A percentile compares a stretch with the other conserved stretches of the same genome.
Conservation (phyloP, 2,888 invertebrate species). For the Cheilosia pagana region DNA sequence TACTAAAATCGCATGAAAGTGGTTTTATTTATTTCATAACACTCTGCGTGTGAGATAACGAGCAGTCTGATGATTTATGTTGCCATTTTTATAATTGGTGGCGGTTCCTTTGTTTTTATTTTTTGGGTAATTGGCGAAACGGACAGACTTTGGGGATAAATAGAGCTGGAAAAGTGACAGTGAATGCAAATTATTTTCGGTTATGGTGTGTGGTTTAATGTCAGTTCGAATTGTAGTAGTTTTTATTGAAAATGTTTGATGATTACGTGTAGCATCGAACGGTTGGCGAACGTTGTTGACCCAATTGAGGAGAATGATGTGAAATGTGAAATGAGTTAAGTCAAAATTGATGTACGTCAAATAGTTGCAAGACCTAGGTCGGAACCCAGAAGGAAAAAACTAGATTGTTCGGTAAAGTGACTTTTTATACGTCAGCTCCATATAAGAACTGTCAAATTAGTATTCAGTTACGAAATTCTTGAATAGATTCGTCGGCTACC, state of each 20-base stretch:
- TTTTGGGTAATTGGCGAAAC: slow-evolving; percentile 2
- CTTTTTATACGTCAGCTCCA: too few relatives aligned
- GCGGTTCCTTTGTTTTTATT: slow-evolving; percentile 1
- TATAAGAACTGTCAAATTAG: too few relatives aligned
- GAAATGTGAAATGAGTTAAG: too few relatives aligned
- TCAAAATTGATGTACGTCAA: too few relatives aligned
- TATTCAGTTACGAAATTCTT: too few relatives aligned
- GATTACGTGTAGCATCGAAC: background rate
- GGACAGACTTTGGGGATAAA: background rate
- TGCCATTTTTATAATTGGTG: slow-evolving; percentile 22
- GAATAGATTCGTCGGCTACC: too few relatives aligned
- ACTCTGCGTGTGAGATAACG: slow-evolving; percentile 27
- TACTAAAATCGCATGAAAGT: background rate
- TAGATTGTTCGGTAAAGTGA: too few relatives aligned
- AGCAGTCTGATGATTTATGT: slow-evolving; percentile 8
- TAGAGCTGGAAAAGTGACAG: background rate
- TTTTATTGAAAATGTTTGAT: background rate
- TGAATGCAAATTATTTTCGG: slow-evolving; percentile 10
- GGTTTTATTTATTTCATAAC: slow-evolving; percentile 27
- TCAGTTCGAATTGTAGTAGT: slow-evolving; percentile 2
- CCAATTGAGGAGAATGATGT: background rate
- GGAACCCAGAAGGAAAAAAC: too few relatives aligned
- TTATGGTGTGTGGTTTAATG: background rate
- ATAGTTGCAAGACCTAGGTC: too few relatives aligned
- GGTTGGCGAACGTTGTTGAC: background rate